These are phyloP conservation scores for Orthosia gothica DNA, from an alignment of 2,888 invertebrate species.

Conservation along the genomic window DNA sequence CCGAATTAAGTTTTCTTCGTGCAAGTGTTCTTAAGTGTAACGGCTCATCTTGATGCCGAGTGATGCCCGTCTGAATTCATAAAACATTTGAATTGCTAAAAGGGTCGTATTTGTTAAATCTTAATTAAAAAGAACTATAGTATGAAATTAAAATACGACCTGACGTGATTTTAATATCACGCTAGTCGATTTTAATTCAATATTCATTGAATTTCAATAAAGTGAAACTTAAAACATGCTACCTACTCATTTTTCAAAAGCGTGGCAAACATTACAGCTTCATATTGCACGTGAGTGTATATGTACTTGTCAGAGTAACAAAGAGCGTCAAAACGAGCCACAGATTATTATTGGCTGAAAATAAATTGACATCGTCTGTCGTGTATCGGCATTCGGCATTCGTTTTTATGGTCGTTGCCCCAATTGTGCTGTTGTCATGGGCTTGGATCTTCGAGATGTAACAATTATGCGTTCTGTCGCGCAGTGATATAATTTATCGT, in stretches of 20 bases:
- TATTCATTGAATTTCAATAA: slow-evolving; percentile 3
- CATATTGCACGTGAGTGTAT: slow-evolving; percentile 5
- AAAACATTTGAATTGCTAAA: background rate
- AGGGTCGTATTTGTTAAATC: background rate
- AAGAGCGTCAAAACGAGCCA: slow-evolving; percentile 29
- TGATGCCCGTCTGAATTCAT: background rate
- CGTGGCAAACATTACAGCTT: slow-evolving; percentile 5
- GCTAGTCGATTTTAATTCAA: background rate
- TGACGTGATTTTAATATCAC: background rate
- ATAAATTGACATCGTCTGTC: slow-evolving; percentile 66
- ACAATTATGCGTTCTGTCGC: slow-evolving; percentile 7
- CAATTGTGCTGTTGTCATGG: slow-evolving; percentile 64
- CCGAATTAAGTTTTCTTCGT: too few relatives aligned
- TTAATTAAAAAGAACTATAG: background rate
- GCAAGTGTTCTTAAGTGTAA: too few relatives aligned
- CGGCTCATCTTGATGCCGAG: background rate
- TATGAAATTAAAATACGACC: background rate
- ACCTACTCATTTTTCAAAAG: background rate
- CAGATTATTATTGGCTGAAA: slow-evolving; percentile 47
- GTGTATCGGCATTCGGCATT: slow-evolving; percentile 63
- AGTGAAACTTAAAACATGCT: background rate
- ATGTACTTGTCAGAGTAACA: slow-evolving; percentile 36
- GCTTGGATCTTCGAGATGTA: slow-evolving; percentile 33
- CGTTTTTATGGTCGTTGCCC: slow-evolving; percentile 69
- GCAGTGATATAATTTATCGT: background rate